Evolutionary conservation across 2,888 invertebrate genomes (phyloP).

Genomic region (Dryadula phaetusa): DNA sequence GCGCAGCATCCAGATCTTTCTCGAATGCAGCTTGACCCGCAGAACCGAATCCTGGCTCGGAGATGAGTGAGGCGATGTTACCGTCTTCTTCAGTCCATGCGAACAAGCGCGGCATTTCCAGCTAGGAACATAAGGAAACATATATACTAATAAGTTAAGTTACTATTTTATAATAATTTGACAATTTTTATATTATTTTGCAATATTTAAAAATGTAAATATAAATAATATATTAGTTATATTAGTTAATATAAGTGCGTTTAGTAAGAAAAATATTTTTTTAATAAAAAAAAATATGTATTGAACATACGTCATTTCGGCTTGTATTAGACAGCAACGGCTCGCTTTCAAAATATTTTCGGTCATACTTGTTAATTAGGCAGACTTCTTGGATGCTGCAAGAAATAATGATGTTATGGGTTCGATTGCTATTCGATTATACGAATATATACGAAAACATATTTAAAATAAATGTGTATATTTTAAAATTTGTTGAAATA

Average conservation of each 20-base stretch:
- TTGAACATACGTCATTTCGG: conserved; percentile 70
- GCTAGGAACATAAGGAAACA: no score
- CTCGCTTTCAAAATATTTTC: conserved; percentile 66
- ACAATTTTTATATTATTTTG: no score
- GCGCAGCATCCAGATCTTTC: conserved; percentile 68
- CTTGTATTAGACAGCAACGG: conserved; percentile 61
- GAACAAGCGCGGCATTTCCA: conserved; percentile 64
- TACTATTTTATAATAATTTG: no score
- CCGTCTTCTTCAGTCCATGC: conserved; percentile 80
- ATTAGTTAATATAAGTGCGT: no score
- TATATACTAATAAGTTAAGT: no score
- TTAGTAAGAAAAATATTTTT: no score
- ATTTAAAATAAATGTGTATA: no score
- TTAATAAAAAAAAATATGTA: conserved; percentile 43
- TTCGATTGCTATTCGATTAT: neutral
- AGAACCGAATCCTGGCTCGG: conserved; percentile 74
- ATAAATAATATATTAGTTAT: no score
- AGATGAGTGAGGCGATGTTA: conserved; percentile 73
- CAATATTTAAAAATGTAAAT: no score
- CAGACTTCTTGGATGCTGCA: conserved; percentile 76
- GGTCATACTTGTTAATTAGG: conserved; percentile 74
- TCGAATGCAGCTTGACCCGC: conserved; percentile 72
- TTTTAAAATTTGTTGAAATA: no score
- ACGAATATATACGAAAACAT: no score
- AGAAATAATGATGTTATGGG: conserved; percentile 36